These are phyloP conservation scores for Parthenolecanium corni DNA, from an alignment of 2,888 invertebrate species.

Conservation along the genomic window DNA sequence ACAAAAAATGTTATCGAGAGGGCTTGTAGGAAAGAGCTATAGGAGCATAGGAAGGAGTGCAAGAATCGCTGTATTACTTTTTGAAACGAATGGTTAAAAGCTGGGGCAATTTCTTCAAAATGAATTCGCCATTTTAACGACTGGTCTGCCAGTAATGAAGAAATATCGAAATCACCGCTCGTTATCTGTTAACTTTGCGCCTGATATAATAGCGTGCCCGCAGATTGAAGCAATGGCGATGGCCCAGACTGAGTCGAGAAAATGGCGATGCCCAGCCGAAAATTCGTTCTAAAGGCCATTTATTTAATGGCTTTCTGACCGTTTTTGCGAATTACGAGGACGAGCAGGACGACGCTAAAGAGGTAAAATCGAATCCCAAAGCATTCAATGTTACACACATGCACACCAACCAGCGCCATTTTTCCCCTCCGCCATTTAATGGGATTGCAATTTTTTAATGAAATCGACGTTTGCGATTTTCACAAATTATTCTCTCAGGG, in stretches of 20 bases:
- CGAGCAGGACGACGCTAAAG: slow-evolving; percentile 3
- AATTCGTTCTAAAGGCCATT: slow-evolving; percentile 26
- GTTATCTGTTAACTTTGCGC: slow-evolving; percentile 28
- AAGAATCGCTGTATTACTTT: background rate
- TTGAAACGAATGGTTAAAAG: slow-evolving; percentile 13
- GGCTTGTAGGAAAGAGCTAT: background rate
- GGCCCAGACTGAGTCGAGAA: background rate
- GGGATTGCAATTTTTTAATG: slow-evolving; percentile 20
- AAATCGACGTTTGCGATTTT: slow-evolving; percentile 4
- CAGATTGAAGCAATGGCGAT: slow-evolving; percentile 26
- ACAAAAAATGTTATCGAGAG: too few species aligned
- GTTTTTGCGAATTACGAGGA: slow-evolving; percentile 14
- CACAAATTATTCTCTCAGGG: too few species aligned
- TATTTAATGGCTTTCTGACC: slow-evolving; percentile 29
- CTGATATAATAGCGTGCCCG: slow-evolving; percentile 24
- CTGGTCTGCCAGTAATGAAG: slow-evolving; percentile 20
- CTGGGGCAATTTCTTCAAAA: slow-evolving; percentile 24
- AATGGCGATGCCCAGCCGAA: slow-evolving; percentile 19
- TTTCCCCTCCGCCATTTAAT: slow-evolving; percentile 6
- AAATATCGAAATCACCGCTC: slow-evolving; percentile 28
- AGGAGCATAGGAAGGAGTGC: background rate
- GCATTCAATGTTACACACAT: slow-evolving; percentile 1
- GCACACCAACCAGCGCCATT: background rate
- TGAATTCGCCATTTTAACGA: slow-evolving; percentile 28
- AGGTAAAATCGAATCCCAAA: slow-evolving; percentile 18